phyloP scores from a whole-genome alignment of 2,113 vertebrate species.

The Cyprinodon variegatus region DNA sequence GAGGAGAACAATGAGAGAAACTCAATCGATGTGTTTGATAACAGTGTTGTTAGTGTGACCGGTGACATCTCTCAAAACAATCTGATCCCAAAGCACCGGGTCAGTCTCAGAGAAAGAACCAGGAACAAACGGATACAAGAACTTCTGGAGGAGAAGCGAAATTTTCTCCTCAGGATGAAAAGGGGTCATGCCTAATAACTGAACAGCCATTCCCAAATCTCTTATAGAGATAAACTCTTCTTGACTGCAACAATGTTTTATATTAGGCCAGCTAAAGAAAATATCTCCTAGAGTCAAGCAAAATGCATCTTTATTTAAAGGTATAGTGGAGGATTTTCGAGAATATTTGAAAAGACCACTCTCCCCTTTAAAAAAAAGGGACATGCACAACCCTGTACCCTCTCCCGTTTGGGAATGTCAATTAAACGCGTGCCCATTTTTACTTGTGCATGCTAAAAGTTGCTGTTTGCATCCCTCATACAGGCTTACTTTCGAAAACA shows the following conservation, averaged over 20 bases:
- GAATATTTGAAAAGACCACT: no score
- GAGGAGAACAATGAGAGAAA: conserved; percentile 86
- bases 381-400: no score
- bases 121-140: conserved; percentile 95
- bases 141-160: conserved; percentile 90
- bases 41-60: conserved; percentile 76
- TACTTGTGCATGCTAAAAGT: no score
- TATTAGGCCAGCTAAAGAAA: conserved; percentile 28
- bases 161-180: conserved; percentile 84
- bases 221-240: conserved; percentile 82
- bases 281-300: conserved; percentile 39
- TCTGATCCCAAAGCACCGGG: conserved; percentile 83
- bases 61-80: conserved; percentile 86
- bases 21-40: conserved; percentile 83
- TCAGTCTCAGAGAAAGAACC: conserved; percentile 86
- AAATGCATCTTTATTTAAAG: conserved; percentile 49
- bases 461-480: no score
- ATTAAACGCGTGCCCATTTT: no score
- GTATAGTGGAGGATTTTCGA: no score
- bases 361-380: no score
- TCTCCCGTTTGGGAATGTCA: no score
- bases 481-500: no score
- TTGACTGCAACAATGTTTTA: conserved; percentile 42
- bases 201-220: conserved; percentile 73
- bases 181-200: conserved; percentile 69